phyloP scores from a whole-genome alignment of 1,140 invertebrate genomes.

The Hestina assimilis region DNA sequence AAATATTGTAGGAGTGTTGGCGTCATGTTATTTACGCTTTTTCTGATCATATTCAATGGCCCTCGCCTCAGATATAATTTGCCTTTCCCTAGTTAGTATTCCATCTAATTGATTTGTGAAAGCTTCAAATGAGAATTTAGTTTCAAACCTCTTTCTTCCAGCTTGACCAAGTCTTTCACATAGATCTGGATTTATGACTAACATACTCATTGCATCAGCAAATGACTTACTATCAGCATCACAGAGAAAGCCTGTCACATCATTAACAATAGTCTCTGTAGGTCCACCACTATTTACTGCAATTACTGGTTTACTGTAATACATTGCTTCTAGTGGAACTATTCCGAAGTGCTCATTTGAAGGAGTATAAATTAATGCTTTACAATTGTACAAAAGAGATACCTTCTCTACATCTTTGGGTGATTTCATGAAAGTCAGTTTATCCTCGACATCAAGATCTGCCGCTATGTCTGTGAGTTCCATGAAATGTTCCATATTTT shows the following conservation, averaged over 20 bases:
- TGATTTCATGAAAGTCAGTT: conserved; percentile 92
- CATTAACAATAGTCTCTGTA: conserved; percentile 93
- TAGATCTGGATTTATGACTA: conserved; percentile 81
- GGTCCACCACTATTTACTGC: conserved; percentile 98
- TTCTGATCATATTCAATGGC: conserved; percentile 62
- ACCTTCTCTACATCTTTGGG: conserved; percentile 92
- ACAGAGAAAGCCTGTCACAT: conserved; percentile 94
- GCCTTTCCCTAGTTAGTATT: conserved; percentile 77
- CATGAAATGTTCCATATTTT: conserved; percentile 93
- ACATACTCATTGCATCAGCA: conserved; percentile 86
- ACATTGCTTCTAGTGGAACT: conserved; percentile 99
- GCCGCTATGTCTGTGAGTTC: conserved; percentile 85
- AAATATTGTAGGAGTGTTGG: conserved; percentile 68
- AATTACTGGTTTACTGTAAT: conserved; percentile 93
- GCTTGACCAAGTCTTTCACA: conserved; percentile 83
- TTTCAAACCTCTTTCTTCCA: conserved; percentile 85
- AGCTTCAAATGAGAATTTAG: conserved; percentile 88
- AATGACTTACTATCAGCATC: conserved; percentile 84
- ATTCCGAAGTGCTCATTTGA: conserved; percentile 99
- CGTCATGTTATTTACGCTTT: conserved; percentile 65
- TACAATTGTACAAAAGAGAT: conserved; percentile 85
- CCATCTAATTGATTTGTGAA: conserved; percentile 85
- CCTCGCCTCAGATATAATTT: conserved; percentile 60
- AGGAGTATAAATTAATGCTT: conserved; percentile 96
- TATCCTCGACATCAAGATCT: conserved; percentile 84